These are phyloP conservation scores for Beris chalybata DNA, from an alignment of 2,888 invertebrate genomes.

Conservation along the genomic window DNA sequence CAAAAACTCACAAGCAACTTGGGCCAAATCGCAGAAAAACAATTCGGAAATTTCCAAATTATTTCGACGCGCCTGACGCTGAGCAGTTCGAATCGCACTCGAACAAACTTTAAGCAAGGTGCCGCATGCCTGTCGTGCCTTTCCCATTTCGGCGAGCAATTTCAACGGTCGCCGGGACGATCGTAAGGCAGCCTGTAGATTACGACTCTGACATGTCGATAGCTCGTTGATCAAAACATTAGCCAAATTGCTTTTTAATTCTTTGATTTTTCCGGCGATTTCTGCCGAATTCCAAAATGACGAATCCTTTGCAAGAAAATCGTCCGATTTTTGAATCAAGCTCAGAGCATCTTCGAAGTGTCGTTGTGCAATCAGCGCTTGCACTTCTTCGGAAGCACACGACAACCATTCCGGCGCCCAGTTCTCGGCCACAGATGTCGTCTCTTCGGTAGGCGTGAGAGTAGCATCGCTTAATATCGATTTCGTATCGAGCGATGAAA, in stretches of 20 bases:
- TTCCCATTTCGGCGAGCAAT: constrained; percentile 63
- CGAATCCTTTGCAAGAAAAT: constrained; percentile 56
- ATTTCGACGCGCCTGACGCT: constrained; percentile 54
- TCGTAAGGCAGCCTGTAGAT: constrained; percentile 84
- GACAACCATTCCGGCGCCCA: constrained; percentile 80
- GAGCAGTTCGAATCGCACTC: constrained; percentile 51
- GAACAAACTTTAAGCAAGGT: constrained; percentile 53
- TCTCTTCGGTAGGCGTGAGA: constrained; percentile 46
- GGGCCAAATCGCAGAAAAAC: constrained; percentile 69
- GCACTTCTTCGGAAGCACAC: constrained; percentile 91
- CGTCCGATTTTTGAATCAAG: constrained; percentile 70
- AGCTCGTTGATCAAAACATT: constrained; percentile 87
- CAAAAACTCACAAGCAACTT: constrained; percentile 73
- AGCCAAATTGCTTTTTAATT: constrained; percentile 74
- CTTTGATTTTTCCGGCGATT: constrained; percentile 62
- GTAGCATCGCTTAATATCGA: constrained; percentile 43
- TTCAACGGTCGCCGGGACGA: constrained; percentile 82
- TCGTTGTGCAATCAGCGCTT: constrained; percentile 92
- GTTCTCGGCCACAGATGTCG: constrained; percentile 46
- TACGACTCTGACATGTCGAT: constrained; percentile 86
- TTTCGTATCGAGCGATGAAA: constrained; percentile 43
- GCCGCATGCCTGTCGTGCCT: constrained; percentile 55
- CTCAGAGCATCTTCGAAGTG: constrained; percentile 92
- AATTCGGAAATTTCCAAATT: constrained; percentile 61
- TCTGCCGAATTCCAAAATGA: constrained; percentile 48